phyloP scores from a whole-genome alignment of 2,797 vertebrate genomes.

The Petrocephalus sullivani region DNA sequence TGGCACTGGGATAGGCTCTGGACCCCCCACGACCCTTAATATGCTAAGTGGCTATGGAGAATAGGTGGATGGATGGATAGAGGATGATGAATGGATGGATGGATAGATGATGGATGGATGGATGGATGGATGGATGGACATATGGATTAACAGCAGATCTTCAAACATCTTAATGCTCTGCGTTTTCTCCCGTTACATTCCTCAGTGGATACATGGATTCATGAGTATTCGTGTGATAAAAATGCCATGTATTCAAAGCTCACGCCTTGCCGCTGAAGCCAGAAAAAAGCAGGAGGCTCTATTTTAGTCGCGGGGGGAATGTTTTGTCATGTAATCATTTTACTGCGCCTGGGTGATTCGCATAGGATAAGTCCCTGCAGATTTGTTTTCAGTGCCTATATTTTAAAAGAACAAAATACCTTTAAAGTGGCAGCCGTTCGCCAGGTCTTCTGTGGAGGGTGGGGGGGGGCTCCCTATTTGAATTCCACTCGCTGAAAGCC shows the following conservation, averaged over 20 bases:
- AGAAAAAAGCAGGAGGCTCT: neutral
- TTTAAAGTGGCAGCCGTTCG: slow-evolving; percentile 11
- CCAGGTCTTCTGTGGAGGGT: neutral
- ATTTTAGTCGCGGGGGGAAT: slow-evolving; percentile 13
- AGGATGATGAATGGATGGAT: no score
- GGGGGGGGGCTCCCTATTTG: neutral
- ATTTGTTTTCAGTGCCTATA: neutral
- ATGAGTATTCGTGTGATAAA: neutral
- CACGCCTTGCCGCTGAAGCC: neutral
- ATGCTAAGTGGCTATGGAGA: no score
- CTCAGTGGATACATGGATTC: slow-evolving; percentile 1
- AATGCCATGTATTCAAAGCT: neutral
- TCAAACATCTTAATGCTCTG: neutral
- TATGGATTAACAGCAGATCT: neutral
- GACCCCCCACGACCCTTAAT: no score
- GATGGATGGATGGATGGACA: no score
- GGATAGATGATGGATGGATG: no score
- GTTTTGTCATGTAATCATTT: slow-evolving; percentile 22
- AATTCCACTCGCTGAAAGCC: neutral
- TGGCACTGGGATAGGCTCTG: neutral
- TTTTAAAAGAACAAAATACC: slow-evolving; percentile 20
- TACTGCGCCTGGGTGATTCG: slow-evolving; percentile 12
- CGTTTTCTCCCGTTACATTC: neutral
- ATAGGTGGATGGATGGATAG: no score
- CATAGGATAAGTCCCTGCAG: slow-evolving; percentile 5